phyloP scores from a whole-genome alignment of 2,888 invertebrate genomes.

The Drosophila melanosoma region DNA sequence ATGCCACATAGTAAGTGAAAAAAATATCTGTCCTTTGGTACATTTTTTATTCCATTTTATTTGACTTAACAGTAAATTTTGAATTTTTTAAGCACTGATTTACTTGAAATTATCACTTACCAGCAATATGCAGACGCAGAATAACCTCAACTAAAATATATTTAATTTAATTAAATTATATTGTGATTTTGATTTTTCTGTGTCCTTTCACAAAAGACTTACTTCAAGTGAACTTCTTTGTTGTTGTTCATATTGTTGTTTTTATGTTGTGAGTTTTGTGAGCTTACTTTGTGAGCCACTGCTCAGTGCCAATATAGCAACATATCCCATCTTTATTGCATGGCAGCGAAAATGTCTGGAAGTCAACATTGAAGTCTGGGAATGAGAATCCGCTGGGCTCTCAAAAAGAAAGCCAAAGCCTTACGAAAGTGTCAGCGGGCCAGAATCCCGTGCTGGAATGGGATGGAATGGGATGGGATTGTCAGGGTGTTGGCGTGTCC shows the following conservation, averaged over 20 bases:
- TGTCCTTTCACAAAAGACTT: not conserved
- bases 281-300: not conserved
- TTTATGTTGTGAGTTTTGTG: not conserved
- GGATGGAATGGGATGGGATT: not conserved
- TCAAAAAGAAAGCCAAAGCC: conserved; percentile 1
- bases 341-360: not conserved
- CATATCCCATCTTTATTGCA: not conserved
- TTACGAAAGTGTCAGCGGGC: not conserved
- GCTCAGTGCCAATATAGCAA: not conserved
- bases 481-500: not conserved
- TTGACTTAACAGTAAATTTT: too few species aligned
- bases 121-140: not conserved
- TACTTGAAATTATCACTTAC: not conserved
- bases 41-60: not conserved
- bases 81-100: not conserved
- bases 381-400: not conserved
- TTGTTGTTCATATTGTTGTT: not conserved
- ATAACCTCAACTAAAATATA: not conserved
- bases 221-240: not conserved
- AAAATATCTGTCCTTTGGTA: not conserved
- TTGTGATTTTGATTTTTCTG: not conserved
- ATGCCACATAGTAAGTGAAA: not conserved
- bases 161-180: not conserved
- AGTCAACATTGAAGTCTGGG: not conserved
- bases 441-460: not conserved